phyloP scores from a whole-genome alignment of 2,888 invertebrate species.

The Theretra japonica region DNA sequence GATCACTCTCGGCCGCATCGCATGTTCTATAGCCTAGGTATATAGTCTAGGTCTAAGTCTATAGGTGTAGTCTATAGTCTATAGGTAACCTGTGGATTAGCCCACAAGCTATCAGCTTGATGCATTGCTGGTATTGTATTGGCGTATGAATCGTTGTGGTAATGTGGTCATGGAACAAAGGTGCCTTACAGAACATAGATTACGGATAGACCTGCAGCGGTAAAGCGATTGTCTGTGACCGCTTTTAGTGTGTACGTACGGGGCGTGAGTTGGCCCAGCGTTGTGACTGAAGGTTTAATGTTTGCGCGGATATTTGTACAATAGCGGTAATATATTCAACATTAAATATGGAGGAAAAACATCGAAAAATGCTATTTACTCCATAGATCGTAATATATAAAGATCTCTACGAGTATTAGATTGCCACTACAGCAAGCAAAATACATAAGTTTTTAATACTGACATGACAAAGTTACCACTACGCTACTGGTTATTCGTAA shows the following conservation, averaged over 20 bases:
- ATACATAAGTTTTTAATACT: too few species aligned
- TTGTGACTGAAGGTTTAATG: too few species aligned
- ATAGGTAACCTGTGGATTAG: constrained; percentile 50
- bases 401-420: too few species aligned
- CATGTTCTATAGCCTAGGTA: neutral
- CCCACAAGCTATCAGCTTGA: constrained; percentile 65
- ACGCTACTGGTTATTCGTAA: too few species aligned
- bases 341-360: too few species aligned
- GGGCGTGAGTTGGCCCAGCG: neutral
- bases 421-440: too few species aligned
- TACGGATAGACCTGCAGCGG: constrained; percentile 24
- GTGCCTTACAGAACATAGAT: constrained; percentile 44
- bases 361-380: too few species aligned
- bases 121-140: constrained; percentile 67
- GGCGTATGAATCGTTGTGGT: constrained; percentile 57
- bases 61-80: neutral
- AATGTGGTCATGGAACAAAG: constrained; percentile 57
- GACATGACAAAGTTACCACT: too few species aligned
- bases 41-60: too few species aligned
- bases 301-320: too few species aligned
- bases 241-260: constrained; percentile 10
- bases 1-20: constrained; percentile 28
- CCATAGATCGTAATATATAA: too few species aligned
- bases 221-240: constrained; percentile 26
- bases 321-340: too few species aligned